Evolutionary conservation across 2,113 vertebrate genomes (phyloP).

Genomic region (Jaculus jaculus): DNA sequence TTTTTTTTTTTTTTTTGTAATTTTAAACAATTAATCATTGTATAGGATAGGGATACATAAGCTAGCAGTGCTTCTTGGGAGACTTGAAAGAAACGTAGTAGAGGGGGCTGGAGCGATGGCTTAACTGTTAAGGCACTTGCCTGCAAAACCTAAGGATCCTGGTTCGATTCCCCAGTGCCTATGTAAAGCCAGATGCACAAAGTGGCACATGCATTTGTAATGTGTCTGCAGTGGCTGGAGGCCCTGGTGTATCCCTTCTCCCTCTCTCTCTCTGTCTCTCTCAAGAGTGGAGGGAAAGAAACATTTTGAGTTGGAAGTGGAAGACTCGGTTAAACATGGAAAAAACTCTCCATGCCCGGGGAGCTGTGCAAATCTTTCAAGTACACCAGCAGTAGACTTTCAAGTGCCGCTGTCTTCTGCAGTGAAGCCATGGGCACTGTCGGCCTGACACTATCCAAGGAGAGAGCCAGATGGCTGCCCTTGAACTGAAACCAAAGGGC

Average conservation of each 20-base stretch:
- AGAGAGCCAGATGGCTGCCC: constrained; percentile 64
- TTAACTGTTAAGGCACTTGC: too few species aligned
- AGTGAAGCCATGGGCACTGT: constrained; percentile 33
- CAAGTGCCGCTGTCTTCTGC: constrained; percentile 54
- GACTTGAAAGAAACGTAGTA: constrained; percentile 59
- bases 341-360: constrained; percentile 54
- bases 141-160: too few species aligned
- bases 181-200: too few species aligned
- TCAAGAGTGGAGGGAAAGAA: constrained; percentile 6
- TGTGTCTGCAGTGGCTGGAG: too few species aligned
- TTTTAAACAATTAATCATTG: constrained; percentile 76
- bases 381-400: constrained; percentile 55
- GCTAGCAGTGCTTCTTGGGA: constrained; percentile 47
- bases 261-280: too few species aligned
- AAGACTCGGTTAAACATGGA: constrained; percentile 72
- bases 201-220: too few species aligned
- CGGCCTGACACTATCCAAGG: constrained; percentile 52
- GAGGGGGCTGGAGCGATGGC: not conserved
- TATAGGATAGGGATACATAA: constrained; percentile 63
- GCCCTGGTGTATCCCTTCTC: too few species aligned
- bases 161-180: too few species aligned
- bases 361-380: constrained; percentile 38
- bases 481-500: constrained; percentile 65
- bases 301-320: constrained; percentile 65
- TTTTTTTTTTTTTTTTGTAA: constrained; percentile 30